Evolutionary conservation across 2,888 invertebrate species (phyloP).

Genomic region (Theodoxus fluviatilis): DNA sequence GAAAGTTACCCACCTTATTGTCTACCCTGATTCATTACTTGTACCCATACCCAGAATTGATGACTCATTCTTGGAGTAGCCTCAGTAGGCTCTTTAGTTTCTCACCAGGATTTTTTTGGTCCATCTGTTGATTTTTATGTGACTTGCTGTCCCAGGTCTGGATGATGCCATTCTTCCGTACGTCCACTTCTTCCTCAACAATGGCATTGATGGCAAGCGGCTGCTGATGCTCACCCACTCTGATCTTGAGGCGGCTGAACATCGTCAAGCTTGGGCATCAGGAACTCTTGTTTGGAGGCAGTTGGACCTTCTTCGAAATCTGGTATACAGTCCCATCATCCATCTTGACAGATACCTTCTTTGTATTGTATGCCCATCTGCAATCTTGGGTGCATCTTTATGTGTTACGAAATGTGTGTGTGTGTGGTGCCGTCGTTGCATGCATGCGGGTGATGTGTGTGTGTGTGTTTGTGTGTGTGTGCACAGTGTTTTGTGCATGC

Average conservation of each 20-base stretch:
- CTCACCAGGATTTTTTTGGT: background rate
- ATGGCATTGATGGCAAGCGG: conserved; percentile 82
- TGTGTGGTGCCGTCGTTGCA: too few species aligned
- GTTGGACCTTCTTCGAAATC: conserved; percentile 87
- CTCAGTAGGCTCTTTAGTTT: background rate
- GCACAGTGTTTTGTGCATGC: too few species aligned
- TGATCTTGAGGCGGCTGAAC: conserved; percentile 84
- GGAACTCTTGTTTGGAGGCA: conserved; percentile 89
- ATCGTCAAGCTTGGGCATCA: conserved; percentile 89
- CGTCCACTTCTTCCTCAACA: conserved; percentile 80
- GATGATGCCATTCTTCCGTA: conserved; percentile 82
- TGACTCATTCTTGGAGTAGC: background rate
- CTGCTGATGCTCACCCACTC: conserved; percentile 85
- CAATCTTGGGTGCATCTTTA: too few species aligned
- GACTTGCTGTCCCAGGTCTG: conserved; percentile 71
- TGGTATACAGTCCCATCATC: too few species aligned
- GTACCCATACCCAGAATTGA: background rate
- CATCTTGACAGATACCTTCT: too few species aligned
- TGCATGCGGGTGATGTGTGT: too few species aligned
- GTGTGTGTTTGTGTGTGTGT: too few species aligned
- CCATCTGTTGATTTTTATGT: background rate
- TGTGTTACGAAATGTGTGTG: too few species aligned
- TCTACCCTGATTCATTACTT: too few species aligned
- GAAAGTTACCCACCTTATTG: too few species aligned
- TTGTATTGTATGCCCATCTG: too few species aligned